Evolutionary conservation across 2,113 vertebrate species (phyloP), one percentile per base, ranked within the genome.

Genomic region (Corythornis madagascariensis): DNA sequence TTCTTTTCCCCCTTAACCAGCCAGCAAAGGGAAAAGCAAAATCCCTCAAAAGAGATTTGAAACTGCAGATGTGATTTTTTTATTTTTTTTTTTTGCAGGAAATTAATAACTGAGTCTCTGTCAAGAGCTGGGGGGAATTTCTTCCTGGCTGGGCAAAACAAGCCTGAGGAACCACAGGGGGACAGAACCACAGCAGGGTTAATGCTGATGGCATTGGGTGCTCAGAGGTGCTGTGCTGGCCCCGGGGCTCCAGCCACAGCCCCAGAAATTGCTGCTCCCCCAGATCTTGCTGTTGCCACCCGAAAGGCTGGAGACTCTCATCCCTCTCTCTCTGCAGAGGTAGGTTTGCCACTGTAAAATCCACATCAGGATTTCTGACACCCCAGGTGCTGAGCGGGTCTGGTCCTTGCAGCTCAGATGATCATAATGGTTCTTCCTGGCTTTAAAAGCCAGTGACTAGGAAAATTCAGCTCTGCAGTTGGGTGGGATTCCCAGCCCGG

Each of bases 141-240:
- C 61, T 43, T 24, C 40, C 4, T 9, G 56, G 56, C 31, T 65
- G 71, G 61, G n/a, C 45, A 77, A 42, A 64, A n/a, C 7, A 17
- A 76, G 31, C 1, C 31, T 31, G 66, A 9, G 1, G 4, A 78
- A 40, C 22, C 20, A 3, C 50, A 50, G 71, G 50, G 52, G 59
- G n/a, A 15, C 4, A 4, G 0, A 47, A 43, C 25, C 33, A 13
- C 56, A 43, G 24, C 45, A 18, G 52, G 52, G 78, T 21, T 38
- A 13, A 11, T 22, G 11, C 14, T 2, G 1, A 8, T 0, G 42
- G 13, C 6, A 17, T 9, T 17, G 2, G 24, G 11, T 9, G 65
- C 0, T 1, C 0, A 5, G 64, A 35, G 60, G n/a, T 18, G 38
- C 71, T 38, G 5, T 2, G 0, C 2, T 18, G 70, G 45, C 35